Evolutionary conservation across 35 echinoderm and acorn worm species (phyloP).

Genomic region (Stichopus chloronotus): DNA sequence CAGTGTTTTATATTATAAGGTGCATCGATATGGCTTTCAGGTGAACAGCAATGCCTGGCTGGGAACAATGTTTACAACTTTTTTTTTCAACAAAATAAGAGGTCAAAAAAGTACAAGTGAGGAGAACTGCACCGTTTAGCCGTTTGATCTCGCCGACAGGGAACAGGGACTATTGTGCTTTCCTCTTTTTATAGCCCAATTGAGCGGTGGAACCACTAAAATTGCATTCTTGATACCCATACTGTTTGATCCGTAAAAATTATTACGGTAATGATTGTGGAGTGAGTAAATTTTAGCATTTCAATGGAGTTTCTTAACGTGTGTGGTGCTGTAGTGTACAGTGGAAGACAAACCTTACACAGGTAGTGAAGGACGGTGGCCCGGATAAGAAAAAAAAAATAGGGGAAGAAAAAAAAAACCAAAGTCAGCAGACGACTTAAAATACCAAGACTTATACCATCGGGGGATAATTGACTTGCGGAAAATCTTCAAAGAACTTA

Average conservation of each 20-base stretch:
- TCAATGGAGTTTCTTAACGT: constrained; percentile 32
- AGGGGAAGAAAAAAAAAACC: no score
- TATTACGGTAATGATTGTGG: constrained; percentile 24
- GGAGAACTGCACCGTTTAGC: background rate
- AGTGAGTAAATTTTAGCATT: constrained; percentile 40
- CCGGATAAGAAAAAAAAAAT: no score
- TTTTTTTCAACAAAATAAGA: constrained; percentile 7
- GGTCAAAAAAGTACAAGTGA: constrained; percentile 46
- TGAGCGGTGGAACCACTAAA: constrained; percentile 26
- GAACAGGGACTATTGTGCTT: constrained; percentile 34
- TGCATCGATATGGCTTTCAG: background rate
- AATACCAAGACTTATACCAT: constrained; percentile 4
- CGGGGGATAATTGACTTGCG: constrained; percentile 33
- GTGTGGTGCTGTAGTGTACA: background rate
- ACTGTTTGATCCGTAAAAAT: constrained; percentile 37
- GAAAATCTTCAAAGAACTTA: constrained; percentile 44
- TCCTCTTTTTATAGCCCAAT: constrained; percentile 40
- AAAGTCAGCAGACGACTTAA: background rate
- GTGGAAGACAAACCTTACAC: no score
- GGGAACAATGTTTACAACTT: constrained; percentile 47
- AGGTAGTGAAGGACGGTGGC: no score
- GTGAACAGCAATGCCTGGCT: constrained; percentile 26
- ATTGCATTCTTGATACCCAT: constrained; percentile 6
- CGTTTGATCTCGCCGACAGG: constrained; percentile 44
- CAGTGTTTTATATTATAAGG: background rate